phyloP scores from a whole-genome alignment of 2,797 vertebrate species.

The Sebastolobus altivelis region DNA sequence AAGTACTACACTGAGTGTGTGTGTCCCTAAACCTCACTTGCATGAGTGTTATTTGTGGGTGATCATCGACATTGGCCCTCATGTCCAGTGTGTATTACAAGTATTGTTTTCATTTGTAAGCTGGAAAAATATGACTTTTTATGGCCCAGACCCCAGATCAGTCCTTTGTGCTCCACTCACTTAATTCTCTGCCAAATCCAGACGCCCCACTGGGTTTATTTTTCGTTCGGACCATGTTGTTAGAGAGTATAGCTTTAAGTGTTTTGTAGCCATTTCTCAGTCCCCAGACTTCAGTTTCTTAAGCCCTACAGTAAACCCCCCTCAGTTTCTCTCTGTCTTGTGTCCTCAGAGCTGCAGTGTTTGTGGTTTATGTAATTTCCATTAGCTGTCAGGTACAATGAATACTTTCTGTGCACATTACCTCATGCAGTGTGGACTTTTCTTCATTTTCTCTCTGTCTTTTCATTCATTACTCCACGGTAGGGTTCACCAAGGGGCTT shows the following conservation, averaged over 20 bases:
- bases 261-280: conserved; percentile 45
- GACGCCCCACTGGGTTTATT: conserved; percentile 57
- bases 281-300: conserved; percentile 34
- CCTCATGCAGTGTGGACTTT: neutral
- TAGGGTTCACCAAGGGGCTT: neutral
- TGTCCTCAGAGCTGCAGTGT: conserved; percentile 24
- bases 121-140: conserved; percentile 37
- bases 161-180: conserved; percentile 38
- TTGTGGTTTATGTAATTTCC: conserved; percentile 22
- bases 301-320: conserved; percentile 35
- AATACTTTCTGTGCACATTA: neutral
- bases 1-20: conserved; percentile 1
- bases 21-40: neutral
- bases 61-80: neutral
- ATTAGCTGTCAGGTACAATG: conserved; percentile 9
- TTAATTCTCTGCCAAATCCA: conserved; percentile 56
- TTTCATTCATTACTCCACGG: neutral
- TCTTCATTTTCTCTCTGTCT: neutral
- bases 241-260: conserved; percentile 25
- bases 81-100: conserved; percentile 9
- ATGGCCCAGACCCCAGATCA: conserved; percentile 37
- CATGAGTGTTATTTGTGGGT: neutral
- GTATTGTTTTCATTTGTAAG: conserved; percentile 16
- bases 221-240: conserved; percentile 55
- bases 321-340: neutral